Conservation (phyloP, 2,888 invertebrate species). For the Pomacea canaliculata region DNA sequence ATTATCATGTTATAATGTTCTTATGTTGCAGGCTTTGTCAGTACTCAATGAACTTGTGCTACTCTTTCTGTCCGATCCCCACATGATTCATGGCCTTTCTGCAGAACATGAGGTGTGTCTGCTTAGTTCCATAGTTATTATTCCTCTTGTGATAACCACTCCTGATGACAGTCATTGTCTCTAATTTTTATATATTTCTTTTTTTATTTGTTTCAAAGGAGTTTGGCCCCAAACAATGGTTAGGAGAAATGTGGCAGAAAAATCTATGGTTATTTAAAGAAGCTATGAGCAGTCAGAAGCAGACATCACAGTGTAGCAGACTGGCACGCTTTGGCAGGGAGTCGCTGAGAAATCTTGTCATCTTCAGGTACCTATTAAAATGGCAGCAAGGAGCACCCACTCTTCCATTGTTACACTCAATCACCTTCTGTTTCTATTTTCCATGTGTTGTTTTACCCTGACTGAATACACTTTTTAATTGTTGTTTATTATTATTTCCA, state of each 20-base stretch:
- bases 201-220: too few relatives aligned
- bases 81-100: not conserved
- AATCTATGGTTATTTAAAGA: conserved; percentile 1
- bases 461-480: too few relatives aligned
- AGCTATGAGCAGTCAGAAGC: not conserved
- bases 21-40: not conserved
- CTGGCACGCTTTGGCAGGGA: not conserved
- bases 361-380: not conserved
- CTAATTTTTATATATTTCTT: too few relatives aligned
- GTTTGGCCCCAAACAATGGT: not conserved
- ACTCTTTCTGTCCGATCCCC: not conserved
- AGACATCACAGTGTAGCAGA: too few relatives aligned
- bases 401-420: too few relatives aligned
- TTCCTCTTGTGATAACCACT: not conserved
- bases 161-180: not conserved
- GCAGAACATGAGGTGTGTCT: not conserved
- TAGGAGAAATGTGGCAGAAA: conserved; percentile 16
- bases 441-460: too few relatives aligned
- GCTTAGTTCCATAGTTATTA: not conserved
- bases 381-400: too few relatives aligned
- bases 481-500: too few relatives aligned
- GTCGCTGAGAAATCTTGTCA: conserved; percentile 2
- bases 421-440: too few relatives aligned
- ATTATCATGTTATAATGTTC: too few relatives aligned
- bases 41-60: conserved; percentile 7